Evolutionary conservation across 92 coral and sea anemone species (phyloP).

Genomic region (Galaxea fascicularis): DNA sequence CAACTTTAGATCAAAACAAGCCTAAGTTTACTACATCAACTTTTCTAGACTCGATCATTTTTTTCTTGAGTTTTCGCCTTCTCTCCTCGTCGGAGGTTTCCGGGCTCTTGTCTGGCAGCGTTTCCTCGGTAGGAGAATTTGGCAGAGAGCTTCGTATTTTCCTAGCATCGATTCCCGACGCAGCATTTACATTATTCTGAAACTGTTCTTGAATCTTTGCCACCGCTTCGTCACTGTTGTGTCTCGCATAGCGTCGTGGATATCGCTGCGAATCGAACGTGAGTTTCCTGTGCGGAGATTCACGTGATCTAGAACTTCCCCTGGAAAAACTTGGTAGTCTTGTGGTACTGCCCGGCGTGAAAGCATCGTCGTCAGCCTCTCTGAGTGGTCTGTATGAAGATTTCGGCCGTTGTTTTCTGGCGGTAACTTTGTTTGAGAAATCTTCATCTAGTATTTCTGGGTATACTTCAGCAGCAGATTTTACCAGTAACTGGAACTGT

Average conservation of each 20-base stretch:
- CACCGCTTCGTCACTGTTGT: constrained; percentile 24
- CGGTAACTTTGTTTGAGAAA: constrained; percentile 30
- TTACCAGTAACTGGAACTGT: constrained; percentile 74
- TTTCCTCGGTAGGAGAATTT: constrained; percentile 46
- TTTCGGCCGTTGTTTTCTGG: background rate
- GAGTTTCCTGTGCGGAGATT: constrained; percentile 22
- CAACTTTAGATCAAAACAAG: constrained; percentile 49
- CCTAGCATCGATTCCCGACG: constrained; percentile 40
- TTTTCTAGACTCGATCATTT: constrained; percentile 71
- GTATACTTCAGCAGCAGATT: constrained; percentile 70
- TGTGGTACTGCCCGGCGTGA: background rate
- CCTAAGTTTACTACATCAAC: constrained; percentile 87
- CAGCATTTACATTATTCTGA: background rate
- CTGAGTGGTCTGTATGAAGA: background rate
- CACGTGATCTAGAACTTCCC: constrained; percentile 3
- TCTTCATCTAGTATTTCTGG: constrained; percentile 51
- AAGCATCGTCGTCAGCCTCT: background rate
- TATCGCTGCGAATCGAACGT: constrained; percentile 21
- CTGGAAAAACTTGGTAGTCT: constrained; percentile 27
- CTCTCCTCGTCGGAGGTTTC: constrained; percentile 62
- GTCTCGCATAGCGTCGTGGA: constrained; percentile 21
- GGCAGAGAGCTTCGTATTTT: constrained; percentile 61
- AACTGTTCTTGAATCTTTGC: constrained; percentile 47
- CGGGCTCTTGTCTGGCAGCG: background rate
- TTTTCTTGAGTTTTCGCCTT: constrained; percentile 68